Evolutionary conservation across 2,888 invertebrate genomes (phyloP), one percentile per base, ranked within the genome.

Genomic region (Conops quadrifasciatus): DNA sequence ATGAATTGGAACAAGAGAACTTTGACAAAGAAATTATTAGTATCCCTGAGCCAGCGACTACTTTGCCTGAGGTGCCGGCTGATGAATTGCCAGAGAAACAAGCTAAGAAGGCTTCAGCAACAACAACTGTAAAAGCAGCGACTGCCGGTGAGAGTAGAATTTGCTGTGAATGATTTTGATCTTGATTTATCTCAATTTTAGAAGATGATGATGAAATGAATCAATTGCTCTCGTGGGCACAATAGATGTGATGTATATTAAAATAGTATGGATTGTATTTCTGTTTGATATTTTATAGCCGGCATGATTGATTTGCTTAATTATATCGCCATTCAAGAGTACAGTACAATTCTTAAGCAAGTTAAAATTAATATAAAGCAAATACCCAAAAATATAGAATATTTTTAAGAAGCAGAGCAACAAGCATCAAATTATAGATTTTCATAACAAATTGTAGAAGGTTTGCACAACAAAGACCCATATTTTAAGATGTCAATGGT

Each of bases 1-100:
- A 96, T 82, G 93, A 94, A 81, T 87, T 96, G 77, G 95, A 95
- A 88, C 94, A 96, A 88, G 94, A 96, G 89, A 94, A 94, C 85
- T 89, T 96, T 75, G 95, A 95, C 86, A 92, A 93, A 81, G 93
- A 95, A 83, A 90, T 95, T 84, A 89, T 96, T 77, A 92, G 92
- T 71, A 93, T 94, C 84, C 91, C 90, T 73, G 91, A 92, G 56
- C 90, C 91, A 11, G 87, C 89, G 11, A 90, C 90, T 81, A 90
- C 90, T 78, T 86, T 95, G 79, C 94, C 94, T 28, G 90, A 92
- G 77, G 91, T 93, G 76, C 94, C 94, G 7, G 87, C 89, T 71
- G 87, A 90, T 1, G 90, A 91, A 73, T 88, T 91, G 73, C 89
- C 88, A 71, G 82, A 81, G 51, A 85, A 82, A 74, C 78, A 80